Evolutionary conservation across 2,797 vertebrate genomes (phyloP), one percentile per base, ranked within the genome.

Genomic region (Centropyge bicolor): DNA sequence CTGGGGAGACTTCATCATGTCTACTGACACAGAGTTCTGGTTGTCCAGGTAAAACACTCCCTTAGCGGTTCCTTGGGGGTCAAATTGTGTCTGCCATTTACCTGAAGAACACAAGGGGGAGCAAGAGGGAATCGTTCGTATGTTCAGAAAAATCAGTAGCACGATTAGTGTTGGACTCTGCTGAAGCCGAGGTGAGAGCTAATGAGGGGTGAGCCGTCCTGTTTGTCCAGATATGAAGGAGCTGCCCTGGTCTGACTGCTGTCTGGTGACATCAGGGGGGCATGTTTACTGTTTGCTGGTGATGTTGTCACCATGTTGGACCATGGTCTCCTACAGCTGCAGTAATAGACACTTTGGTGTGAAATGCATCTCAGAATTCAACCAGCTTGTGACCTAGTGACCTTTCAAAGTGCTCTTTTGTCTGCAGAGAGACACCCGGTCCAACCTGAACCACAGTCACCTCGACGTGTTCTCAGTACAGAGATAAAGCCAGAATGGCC

Each of bases 1-100:
- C 5, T 92, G 93, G 17, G 48, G 76, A 56, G 95, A 96, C 40
- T 92, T 95, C 97, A 98, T 99, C 97, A 98, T 99, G 84, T 97
- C 95, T 74, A 98, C 97, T 0, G 92, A 91, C 56, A 97, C 95
- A 0, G 91, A 84, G 0, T 93, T 95, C 51, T 95, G 76, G 45
- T 91, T 85, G 19, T 97, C 95, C 69, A 97, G 86, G 86, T 97
- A 93, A 90, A 99, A 99, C 0, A 84, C 46, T 46, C 95, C 95
- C 59, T 92, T 93, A 20, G 81, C 83, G 36, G 98, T 98, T 38
- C 89, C 90, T n/a, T 60, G 91, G 0, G 95, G 93, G 80, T 99
- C 95, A 83, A 99, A 99, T 16, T 92, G 96, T 69, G 88, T 96
- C 88, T 85, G 94, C 98, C 97, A 99, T 86, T 97, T 93, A 72